phyloP scores from a whole-genome alignment of 1,140 invertebrate species.

The Pseudomyrmex concolor region DNA sequence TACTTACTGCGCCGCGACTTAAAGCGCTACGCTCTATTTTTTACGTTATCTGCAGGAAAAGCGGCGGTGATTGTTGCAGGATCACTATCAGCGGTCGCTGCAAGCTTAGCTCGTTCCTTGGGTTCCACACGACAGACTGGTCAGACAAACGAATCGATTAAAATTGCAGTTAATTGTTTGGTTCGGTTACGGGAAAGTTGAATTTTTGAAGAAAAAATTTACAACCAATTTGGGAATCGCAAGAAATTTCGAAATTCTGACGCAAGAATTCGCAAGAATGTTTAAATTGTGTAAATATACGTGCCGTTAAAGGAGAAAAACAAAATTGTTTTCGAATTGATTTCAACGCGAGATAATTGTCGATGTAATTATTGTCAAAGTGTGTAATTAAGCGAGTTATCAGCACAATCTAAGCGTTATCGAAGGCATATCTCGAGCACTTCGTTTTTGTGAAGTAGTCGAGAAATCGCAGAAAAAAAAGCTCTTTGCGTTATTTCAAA shows the following conservation, averaged over 20 bases:
- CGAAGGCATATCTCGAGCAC: not conserved
- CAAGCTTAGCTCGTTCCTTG: conserved; percentile 80
- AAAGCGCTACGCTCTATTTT: conserved; percentile 79
- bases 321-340: not conserved
- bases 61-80: conserved; percentile 79
- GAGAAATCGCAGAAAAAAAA: not conserved
- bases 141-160: conserved; percentile 78
- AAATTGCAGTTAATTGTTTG: conserved; percentile 45
- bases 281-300: not conserved
- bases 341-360: not conserved
- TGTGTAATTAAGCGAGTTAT: not conserved
- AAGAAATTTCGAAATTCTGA: not conserved
- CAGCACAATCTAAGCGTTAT: conserved; percentile 19
- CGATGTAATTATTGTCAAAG: not conserved
- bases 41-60: conserved; percentile 79
- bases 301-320: not conserved
- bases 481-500: not conserved
- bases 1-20: conserved; percentile 82
- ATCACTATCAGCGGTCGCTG: conserved; percentile 79
- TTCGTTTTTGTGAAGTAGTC: conserved; percentile 29
- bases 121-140: conserved; percentile 82
- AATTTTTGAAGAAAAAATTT: not conserved
- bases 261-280: conserved; percentile 27
- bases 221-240: not conserved
- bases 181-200: not conserved